These are phyloP conservation scores for Trypoxylus dichotomus DNA, from an alignment of 1,140 invertebrate species.

Conservation along the genomic window DNA sequence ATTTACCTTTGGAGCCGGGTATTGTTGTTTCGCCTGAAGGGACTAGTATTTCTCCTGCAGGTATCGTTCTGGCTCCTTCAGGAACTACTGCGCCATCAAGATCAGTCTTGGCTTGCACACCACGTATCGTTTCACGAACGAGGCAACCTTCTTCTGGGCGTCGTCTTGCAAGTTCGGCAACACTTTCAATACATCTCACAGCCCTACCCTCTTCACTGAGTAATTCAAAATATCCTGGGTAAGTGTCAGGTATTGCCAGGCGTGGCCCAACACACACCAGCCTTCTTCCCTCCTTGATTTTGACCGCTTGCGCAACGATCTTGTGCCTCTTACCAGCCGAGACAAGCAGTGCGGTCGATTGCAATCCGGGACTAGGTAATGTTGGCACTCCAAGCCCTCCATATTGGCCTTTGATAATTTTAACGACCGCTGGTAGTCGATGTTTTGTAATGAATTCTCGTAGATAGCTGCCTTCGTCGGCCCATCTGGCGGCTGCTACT, in stretches of 20 bases:
- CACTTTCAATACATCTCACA: slow-evolving; percentile 85
- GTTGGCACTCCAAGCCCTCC: slow-evolving; percentile 84
- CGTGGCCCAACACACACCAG: slow-evolving; percentile 78
- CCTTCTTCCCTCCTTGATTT: slow-evolving; percentile 81
- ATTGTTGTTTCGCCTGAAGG: slow-evolving; percentile 71
- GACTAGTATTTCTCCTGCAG: slow-evolving; percentile 70
- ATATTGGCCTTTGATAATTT: slow-evolving; percentile 91
- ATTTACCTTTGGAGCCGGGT: slow-evolving; percentile 70
- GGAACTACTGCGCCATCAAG: slow-evolving; percentile 66
- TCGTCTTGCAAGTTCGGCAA: slow-evolving; percentile 76
- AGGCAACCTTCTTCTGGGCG: slow-evolving; percentile 76
- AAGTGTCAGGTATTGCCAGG: slow-evolving; percentile 86
- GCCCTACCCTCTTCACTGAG: slow-evolving; percentile 90
- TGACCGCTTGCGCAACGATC: slow-evolving; percentile 87
- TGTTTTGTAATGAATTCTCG: slow-evolving; percentile 80
- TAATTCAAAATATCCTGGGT: slow-evolving; percentile 91
- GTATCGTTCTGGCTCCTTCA: slow-evolving; percentile 72
- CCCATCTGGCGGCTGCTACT: slow-evolving; percentile 81
- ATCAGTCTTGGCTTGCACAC: slow-evolving; percentile 70
- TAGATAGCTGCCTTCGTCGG: slow-evolving; percentile 75
- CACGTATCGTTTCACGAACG: slow-evolving; percentile 84
- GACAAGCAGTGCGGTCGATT: slow-evolving; percentile 81
- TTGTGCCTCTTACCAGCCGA: slow-evolving; percentile 82
- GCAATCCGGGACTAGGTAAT: slow-evolving; percentile 77
- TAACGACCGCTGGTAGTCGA: slow-evolving; percentile 80